Evolutionary conservation across 2,797 vertebrate genomes (phyloP), one percentile per base, ranked within the genome.

Genomic region (Gastrophryne carolinensis): DNA sequence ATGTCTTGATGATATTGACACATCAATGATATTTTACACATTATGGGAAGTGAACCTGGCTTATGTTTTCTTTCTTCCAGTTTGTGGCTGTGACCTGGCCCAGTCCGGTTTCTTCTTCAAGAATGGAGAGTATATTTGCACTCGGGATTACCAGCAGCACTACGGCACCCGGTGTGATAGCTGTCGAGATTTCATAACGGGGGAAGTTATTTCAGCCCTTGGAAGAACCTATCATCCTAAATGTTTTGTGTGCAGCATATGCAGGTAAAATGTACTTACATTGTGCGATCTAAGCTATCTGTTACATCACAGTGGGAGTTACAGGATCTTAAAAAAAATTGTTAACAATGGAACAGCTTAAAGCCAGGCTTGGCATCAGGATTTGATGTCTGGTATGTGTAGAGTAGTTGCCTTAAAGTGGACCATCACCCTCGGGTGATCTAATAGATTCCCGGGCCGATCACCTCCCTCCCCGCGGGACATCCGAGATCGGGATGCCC

Each of bases 71-170:
- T 29, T 65, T 7, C 60, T 41, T 60, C 21, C 87, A 99, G 97
- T 98, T 83, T 99, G 97, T 8, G 95, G 94, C 86, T 98, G 96
- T 64, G 95, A 96, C 84, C 90, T 99, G 88, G 96, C 97, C 47
- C 93, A 94, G 82, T 96, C 96, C 0, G 96, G 96, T 54, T 99
- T 99, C 89, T 98, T 98, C 92, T 97, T 98, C 83, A 99, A 98
- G 93, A 97, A 96, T 80, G 94, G 96, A 60, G 97, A 98, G 81
- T 98, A 98, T 89, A 96, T 99, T 86, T 99, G 97, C 81, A 98
- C 96, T 5, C 88, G 94, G 0, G 97, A 99, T 87, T 99, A 98
- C 84, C 97, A 99, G 89, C 94, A 95, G 44, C 91, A 98, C 78
- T 98, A 99, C 0, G 97, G 97, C n/a, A 98, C 96, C 1, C 95